A percentile compares a stretch with the other conserved stretches of the same genome.
phyloP scores from a whole-genome alignment of 2,888 invertebrate genomes.

The Drosophila paramelanica region DNA sequence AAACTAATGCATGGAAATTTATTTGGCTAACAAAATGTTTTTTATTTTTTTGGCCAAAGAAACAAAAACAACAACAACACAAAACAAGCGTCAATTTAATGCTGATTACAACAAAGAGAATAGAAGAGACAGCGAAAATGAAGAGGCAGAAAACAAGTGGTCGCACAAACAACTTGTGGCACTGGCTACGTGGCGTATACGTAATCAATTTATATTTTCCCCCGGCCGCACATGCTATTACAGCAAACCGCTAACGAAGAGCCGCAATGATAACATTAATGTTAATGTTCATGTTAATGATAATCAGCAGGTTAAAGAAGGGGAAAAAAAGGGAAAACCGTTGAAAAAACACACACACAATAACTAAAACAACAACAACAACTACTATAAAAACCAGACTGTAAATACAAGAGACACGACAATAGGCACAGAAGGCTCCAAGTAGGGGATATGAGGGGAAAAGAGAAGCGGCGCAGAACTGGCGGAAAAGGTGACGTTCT shows the following conservation, averaged over 20 bases:
- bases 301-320: slow-evolving; percentile 43
- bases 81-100: slow-evolving; percentile 29
- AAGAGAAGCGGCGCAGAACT: not conserved
- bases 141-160: slow-evolving; percentile 16
- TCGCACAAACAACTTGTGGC: slow-evolving; percentile 33
- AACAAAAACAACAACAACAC: not conserved
- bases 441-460: no score
- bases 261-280: slow-evolving; percentile 17
- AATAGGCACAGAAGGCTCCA: slow-evolving; percentile 3
- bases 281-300: slow-evolving; percentile 31
- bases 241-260: slow-evolving; percentile 40
- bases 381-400: slow-evolving; percentile 14
- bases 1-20: slow-evolving; percentile 63
- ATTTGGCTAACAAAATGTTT: slow-evolving; percentile 52
- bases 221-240: slow-evolving; percentile 25
- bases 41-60: slow-evolving; percentile 38
- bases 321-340: slow-evolving; percentile 8
- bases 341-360: slow-evolving; percentile 10
- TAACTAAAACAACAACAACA: slow-evolving; percentile 1
- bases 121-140: no score
- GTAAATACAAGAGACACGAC: slow-evolving; percentile 7
- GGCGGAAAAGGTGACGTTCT: slow-evolving; percentile 22
- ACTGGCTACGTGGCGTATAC: slow-evolving; percentile 57
- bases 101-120: slow-evolving; percentile 25
- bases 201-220: slow-evolving; percentile 59